A percentile compares a stretch with the other conserved stretches of the same genome.
These are phyloP conservation scores for Phyllotreta striolata DNA, from an alignment of 2,888 invertebrate genomes.

Conservation along the genomic window DNA sequence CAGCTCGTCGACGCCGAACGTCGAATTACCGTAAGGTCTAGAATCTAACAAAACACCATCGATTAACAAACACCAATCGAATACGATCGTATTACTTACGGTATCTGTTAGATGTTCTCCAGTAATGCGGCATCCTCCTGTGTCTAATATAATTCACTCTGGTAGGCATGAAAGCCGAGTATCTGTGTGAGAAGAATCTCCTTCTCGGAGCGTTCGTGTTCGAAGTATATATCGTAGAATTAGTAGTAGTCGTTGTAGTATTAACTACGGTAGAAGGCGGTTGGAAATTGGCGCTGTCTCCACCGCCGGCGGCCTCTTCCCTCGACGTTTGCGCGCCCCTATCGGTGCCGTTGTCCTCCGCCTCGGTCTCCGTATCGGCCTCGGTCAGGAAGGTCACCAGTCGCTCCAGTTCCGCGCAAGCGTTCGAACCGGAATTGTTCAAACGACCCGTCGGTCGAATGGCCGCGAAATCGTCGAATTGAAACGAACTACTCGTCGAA, in stretches of 20 bases:
- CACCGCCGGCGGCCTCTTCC: conserved; percentile 8
- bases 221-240: conserved; percentile 48
- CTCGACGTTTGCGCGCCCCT: conserved; percentile 23
- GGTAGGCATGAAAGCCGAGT: conserved; percentile 57
- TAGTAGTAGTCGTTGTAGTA: conserved; percentile 41
- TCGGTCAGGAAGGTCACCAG: conserved; percentile 51
- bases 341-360: conserved; percentile 45
- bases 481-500: conserved; percentile 11
- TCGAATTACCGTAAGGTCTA: conserved; percentile 21
- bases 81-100: conserved; percentile 28
- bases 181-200: conserved; percentile 52
- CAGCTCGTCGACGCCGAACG: conserved; percentile 55
- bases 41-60: conserved; percentile 10
- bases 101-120: conserved; percentile 39
- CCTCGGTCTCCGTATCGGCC: conserved; percentile 44
- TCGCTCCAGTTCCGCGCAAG: conserved; percentile 47
- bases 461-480: no score
- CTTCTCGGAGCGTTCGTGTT: conserved; percentile 46
- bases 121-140: conserved; percentile 43
- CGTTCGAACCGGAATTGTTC: conserved; percentile 49
- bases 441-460: no score
- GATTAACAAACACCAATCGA: conserved; percentile 20
- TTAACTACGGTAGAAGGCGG: conserved; percentile 26
- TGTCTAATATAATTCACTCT: conserved; percentile 50
- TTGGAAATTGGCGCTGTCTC: conserved; percentile 14